Conservation (phyloP, 2,888 invertebrate species). For the Dicyrtomina minuta region DNA sequence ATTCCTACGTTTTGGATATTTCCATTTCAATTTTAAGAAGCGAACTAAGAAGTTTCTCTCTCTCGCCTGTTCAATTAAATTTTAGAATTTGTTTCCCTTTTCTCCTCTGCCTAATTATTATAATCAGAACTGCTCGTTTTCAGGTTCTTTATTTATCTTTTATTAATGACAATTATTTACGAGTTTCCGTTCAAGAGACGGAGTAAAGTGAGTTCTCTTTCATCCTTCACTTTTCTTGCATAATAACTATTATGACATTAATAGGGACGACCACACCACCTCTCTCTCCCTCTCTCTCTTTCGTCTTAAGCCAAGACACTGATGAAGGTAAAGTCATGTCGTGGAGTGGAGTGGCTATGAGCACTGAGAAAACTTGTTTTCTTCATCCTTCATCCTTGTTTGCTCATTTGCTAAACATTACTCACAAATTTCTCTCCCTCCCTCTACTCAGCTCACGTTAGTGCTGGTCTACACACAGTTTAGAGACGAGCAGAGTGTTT, state of each 20-base stretch:
- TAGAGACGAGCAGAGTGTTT: no score
- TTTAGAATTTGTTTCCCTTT: not conserved
- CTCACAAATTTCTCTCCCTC: constrained; percentile 9
- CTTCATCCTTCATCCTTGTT: constrained; percentile 11
- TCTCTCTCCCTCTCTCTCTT: not conserved
- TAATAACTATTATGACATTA: not conserved
- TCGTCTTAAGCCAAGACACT: not conserved
- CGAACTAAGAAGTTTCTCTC: not conserved
- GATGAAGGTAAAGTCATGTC: not conserved
- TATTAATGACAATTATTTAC: constrained; percentile 25
- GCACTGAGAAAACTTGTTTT: constrained; percentile 3
- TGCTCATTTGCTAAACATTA: constrained; percentile 24
- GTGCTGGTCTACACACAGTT: not conserved
- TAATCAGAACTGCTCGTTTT: constrained; percentile 24
- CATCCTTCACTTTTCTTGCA: not conserved
- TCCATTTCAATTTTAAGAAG: not conserved
- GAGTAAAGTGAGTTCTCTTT: not conserved
- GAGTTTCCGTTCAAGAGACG: not conserved
- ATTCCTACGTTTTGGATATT: no score
- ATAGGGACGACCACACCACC: not conserved
- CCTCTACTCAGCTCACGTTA: not conserved
- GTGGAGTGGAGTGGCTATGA: not conserved
- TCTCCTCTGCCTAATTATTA: constrained; percentile 21
- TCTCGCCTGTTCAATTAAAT: not conserved
- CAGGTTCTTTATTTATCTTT: constrained; percentile 24